These are phyloP conservation scores for Corythornis cristatus DNA, from an alignment of 2,113 vertebrate species.

Conservation along the genomic window DNA sequence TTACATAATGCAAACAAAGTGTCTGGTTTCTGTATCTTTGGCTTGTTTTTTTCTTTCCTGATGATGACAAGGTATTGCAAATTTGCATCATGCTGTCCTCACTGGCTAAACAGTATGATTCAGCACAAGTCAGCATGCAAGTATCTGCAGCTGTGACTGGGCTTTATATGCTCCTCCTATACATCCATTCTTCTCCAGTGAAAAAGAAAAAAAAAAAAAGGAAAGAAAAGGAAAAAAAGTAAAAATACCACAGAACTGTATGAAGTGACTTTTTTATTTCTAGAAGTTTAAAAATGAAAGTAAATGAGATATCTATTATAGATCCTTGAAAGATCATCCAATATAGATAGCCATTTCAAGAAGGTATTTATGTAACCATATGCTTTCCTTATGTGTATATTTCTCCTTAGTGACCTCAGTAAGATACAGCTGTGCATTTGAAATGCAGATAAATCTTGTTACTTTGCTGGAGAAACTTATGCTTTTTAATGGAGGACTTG, in stretches of 20 bases:
- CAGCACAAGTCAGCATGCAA: accelerated
- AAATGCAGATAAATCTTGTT: background rate
- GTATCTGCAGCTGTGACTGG: background rate
- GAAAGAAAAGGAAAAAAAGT: background rate
- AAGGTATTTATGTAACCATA: background rate
- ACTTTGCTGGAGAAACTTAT: background rate
- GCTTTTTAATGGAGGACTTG: background rate
- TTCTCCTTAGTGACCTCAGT: background rate
- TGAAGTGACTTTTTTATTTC: background rate
- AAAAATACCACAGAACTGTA: background rate
- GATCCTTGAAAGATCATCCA: background rate
- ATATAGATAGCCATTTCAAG: background rate
- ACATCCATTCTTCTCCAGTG: background rate
- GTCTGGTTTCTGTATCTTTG: background rate
- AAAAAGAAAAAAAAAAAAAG: background rate
- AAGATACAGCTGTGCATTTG: background rate
- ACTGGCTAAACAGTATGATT: background rate
- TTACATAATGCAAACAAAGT: background rate
- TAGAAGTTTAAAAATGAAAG: background rate
- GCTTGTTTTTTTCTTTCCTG: background rate
- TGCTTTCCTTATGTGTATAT: background rate
- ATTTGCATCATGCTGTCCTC: background rate
- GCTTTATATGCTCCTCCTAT: background rate
- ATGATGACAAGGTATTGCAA: background rate
- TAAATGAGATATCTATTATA: background rate